A percentile compares a stretch with the other conserved stretches of the same genome.
phyloP scores from a whole-genome alignment of 2,888 invertebrate genomes.

The Odontocerum albicorne region DNA sequence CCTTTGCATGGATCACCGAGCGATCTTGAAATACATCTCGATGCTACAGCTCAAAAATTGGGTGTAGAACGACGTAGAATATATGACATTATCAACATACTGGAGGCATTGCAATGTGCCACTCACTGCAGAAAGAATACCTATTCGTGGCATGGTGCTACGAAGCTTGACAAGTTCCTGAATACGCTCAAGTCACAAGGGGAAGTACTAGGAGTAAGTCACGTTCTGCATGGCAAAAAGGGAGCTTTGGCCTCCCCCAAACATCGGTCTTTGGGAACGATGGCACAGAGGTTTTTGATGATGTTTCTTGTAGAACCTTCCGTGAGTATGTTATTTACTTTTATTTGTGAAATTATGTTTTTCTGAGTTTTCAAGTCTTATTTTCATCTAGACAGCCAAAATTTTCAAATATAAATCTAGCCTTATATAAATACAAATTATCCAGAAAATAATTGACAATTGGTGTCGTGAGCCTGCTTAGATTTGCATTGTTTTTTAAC shows the following conservation, averaged over 20 bases:
- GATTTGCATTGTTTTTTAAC: too few relatives aligned
- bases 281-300: constrained; percentile 73
- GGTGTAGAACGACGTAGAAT: constrained; percentile 69
- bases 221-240: constrained; percentile 55
- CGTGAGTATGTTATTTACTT: constrained; percentile 49
- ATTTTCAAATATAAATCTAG: too few relatives aligned
- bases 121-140: constrained; percentile 67
- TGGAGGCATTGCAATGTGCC: constrained; percentile 72
- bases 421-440: background rate
- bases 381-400: too few relatives aligned
- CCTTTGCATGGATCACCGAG: constrained; percentile 53
- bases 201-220: constrained; percentile 54
- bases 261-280: constrained; percentile 67
- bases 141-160: constrained; percentile 69
- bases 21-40: constrained; percentile 61
- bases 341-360: too few relatives aligned
- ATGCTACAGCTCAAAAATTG: constrained; percentile 63
- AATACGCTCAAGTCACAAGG: constrained; percentile 63
- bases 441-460: too few relatives aligned
- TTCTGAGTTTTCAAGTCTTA: too few relatives aligned
- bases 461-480: too few relatives aligned
- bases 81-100: constrained; percentile 73
- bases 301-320: constrained; percentile 66
- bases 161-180: constrained; percentile 60
- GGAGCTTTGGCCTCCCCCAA: constrained; percentile 56